phyloP scores from a whole-genome alignment of 2,888 invertebrate genomes.

The Matsumyia berberina region DNA sequence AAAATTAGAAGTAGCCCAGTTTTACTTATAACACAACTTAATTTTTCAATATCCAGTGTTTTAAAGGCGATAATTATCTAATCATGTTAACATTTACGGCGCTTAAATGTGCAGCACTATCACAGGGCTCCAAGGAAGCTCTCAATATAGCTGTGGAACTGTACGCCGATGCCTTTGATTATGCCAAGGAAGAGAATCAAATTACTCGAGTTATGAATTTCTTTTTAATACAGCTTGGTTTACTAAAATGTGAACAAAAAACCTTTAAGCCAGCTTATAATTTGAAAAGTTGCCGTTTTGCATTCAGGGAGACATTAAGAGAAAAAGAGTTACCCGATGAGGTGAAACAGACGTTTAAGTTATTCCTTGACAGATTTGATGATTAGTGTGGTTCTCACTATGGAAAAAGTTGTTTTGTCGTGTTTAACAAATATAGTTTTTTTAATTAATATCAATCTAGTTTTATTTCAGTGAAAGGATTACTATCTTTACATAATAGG shows the following conservation, averaged over 20 bases:
- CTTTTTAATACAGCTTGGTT: constrained; percentile 82
- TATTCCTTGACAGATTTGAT: constrained; percentile 81
- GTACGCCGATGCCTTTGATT: constrained; percentile 81
- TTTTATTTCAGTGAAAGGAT: no score
- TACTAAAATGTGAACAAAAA: constrained; percentile 82
- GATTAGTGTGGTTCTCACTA: constrained; percentile 63
- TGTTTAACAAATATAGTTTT: constrained; percentile 23
- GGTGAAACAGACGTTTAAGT: constrained; percentile 81
- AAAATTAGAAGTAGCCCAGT: constrained; percentile 10
- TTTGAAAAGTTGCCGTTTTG: constrained; percentile 82
- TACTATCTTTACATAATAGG: no score
- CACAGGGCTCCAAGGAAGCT: constrained; percentile 81
- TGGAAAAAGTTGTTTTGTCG: constrained; percentile 1
- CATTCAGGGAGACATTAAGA: constrained; percentile 80
- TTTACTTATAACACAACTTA: constrained; percentile 31
- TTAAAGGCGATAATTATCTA: constrained; percentile 81
- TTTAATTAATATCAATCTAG: background rate
- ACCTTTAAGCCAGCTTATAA: constrained; percentile 81
- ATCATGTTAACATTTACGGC: constrained; percentile 82
- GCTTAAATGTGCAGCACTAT: constrained; percentile 82
- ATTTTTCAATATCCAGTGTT: constrained; percentile 78
- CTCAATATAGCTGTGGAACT: constrained; percentile 81
- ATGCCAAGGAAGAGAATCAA: constrained; percentile 82
- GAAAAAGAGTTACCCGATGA: constrained; percentile 81
- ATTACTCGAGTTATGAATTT: constrained; percentile 82